Evolutionary conservation across 2,113 vertebrate species (phyloP), one percentile per base, ranked within the genome.

Genomic region (Syrrhaptes paradoxus): DNA sequence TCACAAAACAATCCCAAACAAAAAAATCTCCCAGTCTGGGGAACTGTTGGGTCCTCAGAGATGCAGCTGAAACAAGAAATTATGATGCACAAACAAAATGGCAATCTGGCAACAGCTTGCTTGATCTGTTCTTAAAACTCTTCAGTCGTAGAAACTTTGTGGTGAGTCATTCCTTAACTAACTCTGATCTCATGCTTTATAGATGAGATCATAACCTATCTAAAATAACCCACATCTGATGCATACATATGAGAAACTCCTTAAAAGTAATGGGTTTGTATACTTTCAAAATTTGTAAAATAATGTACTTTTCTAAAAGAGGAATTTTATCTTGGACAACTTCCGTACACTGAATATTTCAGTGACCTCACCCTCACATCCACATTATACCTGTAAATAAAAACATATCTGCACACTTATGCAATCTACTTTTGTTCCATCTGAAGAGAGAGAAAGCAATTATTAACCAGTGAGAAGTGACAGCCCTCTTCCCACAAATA

Each of bases 291-390:
- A 52, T 18, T 48, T 48, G 9, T 25, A 66, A 74, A 70, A 36
- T 0, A 68, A 54, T 1, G 0, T 2, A 36, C 0, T 65, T 54
- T 46, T 43, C 34, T 9, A 32, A 66, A 90, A 63, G 28, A 65
- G 4, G 3, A 67, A 11, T 71, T 74, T 92, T 70, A 1, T 52
- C 24, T 65, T 82, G 16, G 48, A 24, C 2, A 26, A 11, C 10
- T 74, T 74, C 4, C 12, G 2, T 46, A 13, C 11, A n/a, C 11
- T 31, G 16, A 36, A 57, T 72, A 72, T 85, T 71, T 87, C 15
- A 72, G 17, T 4, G 8, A 45, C 4, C 11, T 81, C 13, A 45
- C 5, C 7, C 7, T 86, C 15, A 63, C 6, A 6, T 68, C 38
- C 36, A 65, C 17, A 15, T 16, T 70, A 5, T 36, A 63, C 16